Percentiles rank a stretch among this genome's conserved stretches.
These are phyloP conservation scores for Bombylius major DNA, from an alignment of 2,888 invertebrate species.

Conservation along the genomic window DNA sequence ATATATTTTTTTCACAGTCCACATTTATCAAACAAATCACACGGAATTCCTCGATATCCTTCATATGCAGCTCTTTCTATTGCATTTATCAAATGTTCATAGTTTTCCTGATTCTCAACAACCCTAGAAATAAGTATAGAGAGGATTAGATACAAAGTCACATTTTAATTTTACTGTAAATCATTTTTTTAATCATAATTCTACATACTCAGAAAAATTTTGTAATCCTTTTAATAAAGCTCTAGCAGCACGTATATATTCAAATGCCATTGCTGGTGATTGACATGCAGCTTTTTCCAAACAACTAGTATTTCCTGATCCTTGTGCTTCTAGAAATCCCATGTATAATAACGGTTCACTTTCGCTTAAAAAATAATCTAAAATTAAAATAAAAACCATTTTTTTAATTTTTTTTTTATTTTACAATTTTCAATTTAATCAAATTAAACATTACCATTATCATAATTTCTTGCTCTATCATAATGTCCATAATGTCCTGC, in stretches of 20 bases:
- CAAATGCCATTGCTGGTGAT: constrained; percentile 55
- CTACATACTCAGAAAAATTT: constrained; percentile 42
- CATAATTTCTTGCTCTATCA: constrained; percentile 35
- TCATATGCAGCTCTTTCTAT: constrained; percentile 54
- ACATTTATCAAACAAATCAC: constrained; percentile 39
- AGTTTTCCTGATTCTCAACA: constrained; percentile 40
- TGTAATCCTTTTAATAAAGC: constrained; percentile 58
- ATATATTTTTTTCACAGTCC: too few species aligned
- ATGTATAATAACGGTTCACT: constrained; percentile 47
- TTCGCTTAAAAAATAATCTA: constrained; percentile 12
- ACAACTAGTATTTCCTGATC: constrained; percentile 58
- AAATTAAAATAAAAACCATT: not conserved
- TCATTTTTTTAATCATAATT: too few species aligned
- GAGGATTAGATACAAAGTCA: too few species aligned
- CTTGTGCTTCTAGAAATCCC: constrained; percentile 53
- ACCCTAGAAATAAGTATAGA: constrained; percentile 16
- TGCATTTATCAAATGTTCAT: constrained; percentile 49
- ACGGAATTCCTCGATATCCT: constrained; percentile 46
- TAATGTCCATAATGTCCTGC: constrained; percentile 51
- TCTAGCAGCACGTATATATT: constrained; percentile 67
- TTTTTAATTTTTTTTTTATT: not conserved
- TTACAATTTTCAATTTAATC: too few species aligned
- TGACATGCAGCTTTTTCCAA: constrained; percentile 65
- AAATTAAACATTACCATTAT: constrained; percentile 14
- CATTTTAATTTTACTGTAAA: not conserved